Conservation (phyloP, 2,113 vertebrate genomes). For the Hirundichthys speculiger region DNA sequence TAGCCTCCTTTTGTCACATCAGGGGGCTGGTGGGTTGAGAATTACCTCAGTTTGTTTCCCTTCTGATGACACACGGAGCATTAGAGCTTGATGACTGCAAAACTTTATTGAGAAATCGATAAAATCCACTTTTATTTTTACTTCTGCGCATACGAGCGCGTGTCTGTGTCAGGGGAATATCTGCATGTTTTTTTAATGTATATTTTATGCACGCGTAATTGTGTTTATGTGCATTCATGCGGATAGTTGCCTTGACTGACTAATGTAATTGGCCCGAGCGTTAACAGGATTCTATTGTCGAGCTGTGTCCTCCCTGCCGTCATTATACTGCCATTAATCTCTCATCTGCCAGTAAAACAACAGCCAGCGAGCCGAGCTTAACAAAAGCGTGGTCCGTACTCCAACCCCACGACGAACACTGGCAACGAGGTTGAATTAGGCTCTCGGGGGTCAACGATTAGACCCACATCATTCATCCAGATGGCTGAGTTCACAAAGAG, state of each 20-base stretch:
- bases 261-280: conserved; percentile 53
- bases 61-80: conserved; percentile 20
- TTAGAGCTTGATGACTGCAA: conserved; percentile 34
- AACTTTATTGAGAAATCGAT: conserved; percentile 56
- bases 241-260: conserved; percentile 47
- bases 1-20: conserved; percentile 66
- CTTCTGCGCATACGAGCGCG: conserved; percentile 17
- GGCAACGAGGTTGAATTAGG: conserved; percentile 68
- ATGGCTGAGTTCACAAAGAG: conserved; percentile 68
- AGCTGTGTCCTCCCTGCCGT: conserved; percentile 59
- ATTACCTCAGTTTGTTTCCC: conserved; percentile 62
- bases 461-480: conserved; percentile 65
- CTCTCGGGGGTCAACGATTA: conserved; percentile 74
- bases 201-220: conserved; percentile 3
- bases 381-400: conserved; percentile 58
- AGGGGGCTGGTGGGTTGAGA: conserved; percentile 45
- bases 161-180: conserved; percentile 9
- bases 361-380: conserved; percentile 55
- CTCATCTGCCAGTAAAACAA: conserved; percentile 71
- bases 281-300: conserved; percentile 63
- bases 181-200: conserved; percentile 12
- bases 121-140: conserved; percentile 24
- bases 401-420: conserved; percentile 43
- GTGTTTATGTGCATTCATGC: conserved; percentile 21
- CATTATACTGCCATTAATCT: conserved; percentile 75